Evolutionary conservation across 2,888 invertebrate genomes (phyloP).

Genomic region (Pharmacophagus antenor): DNA sequence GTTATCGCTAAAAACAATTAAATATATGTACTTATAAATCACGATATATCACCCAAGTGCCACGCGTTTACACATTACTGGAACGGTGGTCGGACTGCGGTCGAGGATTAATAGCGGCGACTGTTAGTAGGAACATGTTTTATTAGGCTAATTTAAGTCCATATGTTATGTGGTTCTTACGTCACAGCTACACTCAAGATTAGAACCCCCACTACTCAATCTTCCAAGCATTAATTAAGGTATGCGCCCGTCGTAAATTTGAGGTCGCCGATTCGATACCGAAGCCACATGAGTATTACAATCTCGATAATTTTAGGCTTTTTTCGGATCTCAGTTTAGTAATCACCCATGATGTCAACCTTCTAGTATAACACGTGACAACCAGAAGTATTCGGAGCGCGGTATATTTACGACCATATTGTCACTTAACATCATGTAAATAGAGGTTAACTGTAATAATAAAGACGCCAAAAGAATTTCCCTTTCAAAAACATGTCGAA

Average conservation of each 20-base stretch:
- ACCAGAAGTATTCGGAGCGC: too few relatives aligned
- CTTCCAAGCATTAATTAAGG: not conserved
- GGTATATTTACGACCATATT: too few relatives aligned
- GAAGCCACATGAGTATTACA: too few relatives aligned
- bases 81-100: not conserved
- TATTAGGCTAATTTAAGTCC: slow-evolving; percentile 1
- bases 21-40: not conserved
- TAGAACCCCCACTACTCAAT: not conserved
- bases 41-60: not conserved
- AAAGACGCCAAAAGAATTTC: not conserved
- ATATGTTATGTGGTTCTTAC: not conserved
- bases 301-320: too few relatives aligned
- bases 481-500: not conserved
- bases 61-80: not conserved
- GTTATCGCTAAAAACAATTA: not conserved
- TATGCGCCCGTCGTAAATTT: too few relatives aligned
- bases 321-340: too few relatives aligned
- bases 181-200: not conserved
- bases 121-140: not conserved
- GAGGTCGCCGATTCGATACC: too few relatives aligned
- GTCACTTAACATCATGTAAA: too few relatives aligned
- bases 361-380: too few relatives aligned
- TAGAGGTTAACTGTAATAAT: not conserved
- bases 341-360: too few relatives aligned
- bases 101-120: not conserved